Evolutionary conservation across 2,888 invertebrate species (phyloP), one percentile per base, ranked within the genome.

Genomic region (Mimachlamys varia): DNA sequence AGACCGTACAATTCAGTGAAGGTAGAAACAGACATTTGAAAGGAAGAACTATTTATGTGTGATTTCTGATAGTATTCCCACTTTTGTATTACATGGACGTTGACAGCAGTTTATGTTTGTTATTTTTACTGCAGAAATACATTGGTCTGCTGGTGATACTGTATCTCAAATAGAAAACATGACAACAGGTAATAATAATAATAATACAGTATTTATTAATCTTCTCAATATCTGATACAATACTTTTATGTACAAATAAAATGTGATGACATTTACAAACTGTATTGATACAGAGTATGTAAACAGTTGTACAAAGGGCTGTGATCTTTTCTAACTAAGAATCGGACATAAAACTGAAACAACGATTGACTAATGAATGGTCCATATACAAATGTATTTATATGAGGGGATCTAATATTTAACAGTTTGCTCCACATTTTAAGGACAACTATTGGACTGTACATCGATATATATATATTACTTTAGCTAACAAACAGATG

Each of bases 181-280:
- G 22, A 27, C 17, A 76, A 27, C 76, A 27, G 7, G 15, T 76
- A 55, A 76, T 76, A 27, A 62, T 62, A 62, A 76, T 76, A 76
- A 76, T 76, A 76, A 76, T 76, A 33, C 76, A 76, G 76, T 76
- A 76, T 76, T 76, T 76, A 76, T 76, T 76, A 76, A 7, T 13
- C 33, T 76, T 76, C 33, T 76, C 76, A 76, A 76, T 76, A 76
- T 76, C 33, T 76, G 76, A 76, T 76, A 76, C 76, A 76, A 33
- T 27, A 76, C 76, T 76, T 76, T 76, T 33, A 76, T 76, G 76
- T 76, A 76, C 76, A 76, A 76, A 76, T 76, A 76, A 76, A 76
- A 76, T 76, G n/a, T 62, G 62, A 22, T 62, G 76, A 76, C 27
- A 33, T 76, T 76, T 76, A 76, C 76, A 76, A 76, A 76, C 76